Base-by-base conservation (phyloP, 1,140 invertebrate genomes). In the Pogonognathellus flavescens region DNA sequence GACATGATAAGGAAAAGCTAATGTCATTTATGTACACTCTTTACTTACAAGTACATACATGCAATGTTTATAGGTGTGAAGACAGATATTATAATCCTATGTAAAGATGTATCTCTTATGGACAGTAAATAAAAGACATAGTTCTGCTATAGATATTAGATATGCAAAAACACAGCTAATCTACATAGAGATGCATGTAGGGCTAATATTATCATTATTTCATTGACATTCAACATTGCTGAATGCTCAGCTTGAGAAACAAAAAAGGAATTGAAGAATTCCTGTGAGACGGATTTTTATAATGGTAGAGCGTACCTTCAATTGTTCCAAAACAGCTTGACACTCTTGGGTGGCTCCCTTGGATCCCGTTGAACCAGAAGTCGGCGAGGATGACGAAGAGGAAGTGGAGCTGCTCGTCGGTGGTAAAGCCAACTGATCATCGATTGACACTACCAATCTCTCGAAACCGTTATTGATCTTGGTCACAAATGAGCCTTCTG, bases 311-410 rank as follows among this genome's bases (percentile, higher is more conserved):
- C 31, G 72, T 86, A 88, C 87, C 87, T 88, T 88, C 85, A 88
- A 86, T 88, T 88, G 87, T 86, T 88, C 87, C 85, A 88, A 85
- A 82, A 88, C 85, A 85, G 85, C 80, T 88, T 88, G 87, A 86
- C 87, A 88, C 52, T 88, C 83, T 82, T 88, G 87, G 86, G 84
- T 85, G 84, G 84, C 84, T 85, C 84, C 86, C 76, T 81, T 87
- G n/a, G 55, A 59, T 66, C 55, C 59, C 31, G 59, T 83, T 62
- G 66, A 50, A 72, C 83, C 83, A 41, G 31, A 49, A n/a, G 80
- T 20, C 25, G 62, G 72, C 31, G 82, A 49, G 31, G 57, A 20
- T 80, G 84, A 81, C 59, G 86, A 87, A 22, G 76, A 80, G 41
- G 80, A 41, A 52, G 84, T 62, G 4, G 86, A 66, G 25, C 84